Evolutionary conservation across 2,888 invertebrate genomes (phyloP).

Genomic region (Melanostoma mellinum): DNA sequence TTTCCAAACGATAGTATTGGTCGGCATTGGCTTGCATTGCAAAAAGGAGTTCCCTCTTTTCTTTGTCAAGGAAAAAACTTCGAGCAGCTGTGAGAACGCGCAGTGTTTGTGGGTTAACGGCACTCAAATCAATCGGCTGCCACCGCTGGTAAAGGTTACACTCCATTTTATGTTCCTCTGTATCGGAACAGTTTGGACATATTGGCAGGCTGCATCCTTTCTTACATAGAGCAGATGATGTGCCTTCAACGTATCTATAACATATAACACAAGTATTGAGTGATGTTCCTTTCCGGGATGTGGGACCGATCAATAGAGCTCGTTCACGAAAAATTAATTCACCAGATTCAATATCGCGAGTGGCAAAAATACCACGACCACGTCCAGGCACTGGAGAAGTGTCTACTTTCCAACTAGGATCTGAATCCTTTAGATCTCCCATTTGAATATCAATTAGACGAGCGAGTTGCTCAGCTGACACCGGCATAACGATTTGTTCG

Average conservation of each 20-base stretch:
- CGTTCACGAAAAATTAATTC: slow-evolving; percentile 88
- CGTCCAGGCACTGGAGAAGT: slow-evolving; percentile 87
- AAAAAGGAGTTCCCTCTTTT: slow-evolving; percentile 77
- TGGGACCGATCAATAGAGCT: slow-evolving; percentile 88
- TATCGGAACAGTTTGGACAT: slow-evolving; percentile 86
- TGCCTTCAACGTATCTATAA: slow-evolving; percentile 82
- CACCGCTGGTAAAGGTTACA: slow-evolving; percentile 85
- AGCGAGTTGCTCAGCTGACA: slow-evolving; percentile 73
- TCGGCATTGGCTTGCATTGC: slow-evolving; percentile 81
- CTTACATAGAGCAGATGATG: slow-evolving; percentile 82
- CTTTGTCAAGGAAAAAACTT: slow-evolving; percentile 78
- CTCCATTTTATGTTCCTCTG: slow-evolving; percentile 84
- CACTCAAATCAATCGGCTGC: slow-evolving; percentile 82
- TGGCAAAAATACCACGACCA: slow-evolving; percentile 89
- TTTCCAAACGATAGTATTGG: slow-evolving; percentile 76
- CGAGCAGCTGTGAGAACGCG: slow-evolving; percentile 79
- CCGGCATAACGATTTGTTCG: slow-evolving; percentile 20
- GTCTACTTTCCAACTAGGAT: slow-evolving; percentile 84
- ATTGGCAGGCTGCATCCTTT: slow-evolving; percentile 87
- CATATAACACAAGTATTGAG: slow-evolving; percentile 86
- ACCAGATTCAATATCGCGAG: slow-evolving; percentile 85
- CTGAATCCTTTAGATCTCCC: slow-evolving; percentile 74
- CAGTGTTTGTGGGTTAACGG: slow-evolving; percentile 77
- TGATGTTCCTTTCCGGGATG: slow-evolving; percentile 83
- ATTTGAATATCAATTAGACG: slow-evolving; percentile 77